phyloP scores from a whole-genome alignment of 2,888 invertebrate genomes.

The Rhodophaea formosa region DNA sequence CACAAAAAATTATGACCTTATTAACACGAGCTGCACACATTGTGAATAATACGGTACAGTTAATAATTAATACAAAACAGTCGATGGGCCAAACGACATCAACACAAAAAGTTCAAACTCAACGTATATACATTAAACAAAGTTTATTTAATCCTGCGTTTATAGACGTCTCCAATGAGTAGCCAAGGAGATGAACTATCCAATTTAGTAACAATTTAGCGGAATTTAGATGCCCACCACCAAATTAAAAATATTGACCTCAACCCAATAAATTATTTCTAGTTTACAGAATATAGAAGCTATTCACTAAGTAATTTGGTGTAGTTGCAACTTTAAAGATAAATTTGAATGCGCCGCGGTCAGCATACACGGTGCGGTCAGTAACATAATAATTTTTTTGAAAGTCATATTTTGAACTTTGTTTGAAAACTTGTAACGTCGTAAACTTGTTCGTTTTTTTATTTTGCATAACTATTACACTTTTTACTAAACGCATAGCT shows the following conservation, averaged over 20 bases:
- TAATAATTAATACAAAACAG: slow-evolving; percentile 42
- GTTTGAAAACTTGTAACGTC: no score
- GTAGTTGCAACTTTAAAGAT: not conserved
- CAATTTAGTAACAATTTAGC: slow-evolving; percentile 13
- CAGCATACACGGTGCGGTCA: not conserved
- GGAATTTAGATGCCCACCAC: slow-evolving; percentile 24
- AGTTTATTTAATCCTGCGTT: not conserved
- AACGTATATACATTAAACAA: slow-evolving; percentile 53
- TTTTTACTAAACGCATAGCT: not conserved
- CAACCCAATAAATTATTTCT: slow-evolving; percentile 12
- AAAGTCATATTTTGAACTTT: no score
- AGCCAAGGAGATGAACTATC: slow-evolving; percentile 18
- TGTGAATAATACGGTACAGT: slow-evolving; percentile 30
- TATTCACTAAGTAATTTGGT: not conserved
- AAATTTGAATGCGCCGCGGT: not conserved
- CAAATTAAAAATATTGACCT: slow-evolving; percentile 25
- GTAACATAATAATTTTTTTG: no score
- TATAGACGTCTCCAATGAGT: not conserved
- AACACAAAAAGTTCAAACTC: slow-evolving; percentile 43
- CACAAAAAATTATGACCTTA: slow-evolving; percentile 27
- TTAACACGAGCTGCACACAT: slow-evolving; percentile 39
- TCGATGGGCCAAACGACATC: slow-evolving; percentile 31
- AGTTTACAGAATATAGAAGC: not conserved
- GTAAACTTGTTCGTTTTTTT: no score
- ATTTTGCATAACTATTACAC: not conserved